Percentiles rank a stretch among this genome's conserved stretches.
These are phyloP conservation scores for Porites cylindrica DNA, from an alignment of 92 coral and sea anemone species.

Conservation along the genomic window DNA sequence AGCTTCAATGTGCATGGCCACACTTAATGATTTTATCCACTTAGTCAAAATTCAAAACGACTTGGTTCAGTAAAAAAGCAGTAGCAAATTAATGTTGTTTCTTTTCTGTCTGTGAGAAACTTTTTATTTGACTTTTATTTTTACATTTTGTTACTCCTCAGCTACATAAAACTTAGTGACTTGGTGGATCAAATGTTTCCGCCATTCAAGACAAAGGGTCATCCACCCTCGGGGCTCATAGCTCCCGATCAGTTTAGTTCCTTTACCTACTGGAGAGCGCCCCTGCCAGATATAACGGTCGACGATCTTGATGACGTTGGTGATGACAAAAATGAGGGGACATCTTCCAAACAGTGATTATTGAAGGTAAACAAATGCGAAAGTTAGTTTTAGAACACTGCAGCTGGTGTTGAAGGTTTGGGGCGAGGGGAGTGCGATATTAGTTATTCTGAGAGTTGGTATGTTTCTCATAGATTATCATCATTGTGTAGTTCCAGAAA, in stretches of 20 bases:
- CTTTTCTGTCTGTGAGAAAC: not conserved
- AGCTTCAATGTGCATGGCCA: not conserved
- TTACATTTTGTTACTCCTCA: not conserved
- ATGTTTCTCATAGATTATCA: too few species aligned
- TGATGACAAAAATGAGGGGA: constrained; percentile 49
- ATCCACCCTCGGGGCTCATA: constrained; percentile 73
- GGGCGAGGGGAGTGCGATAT: too few species aligned
- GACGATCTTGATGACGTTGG: constrained; percentile 47
- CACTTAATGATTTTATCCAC: not conserved
- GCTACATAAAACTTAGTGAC: constrained; percentile 87
- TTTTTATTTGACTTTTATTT: not conserved
- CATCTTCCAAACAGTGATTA: constrained; percentile 17
- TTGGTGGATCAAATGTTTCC: constrained; percentile 99
- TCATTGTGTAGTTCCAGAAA: too few species aligned
- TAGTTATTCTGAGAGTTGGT: too few species aligned
- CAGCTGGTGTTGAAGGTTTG: too few species aligned
- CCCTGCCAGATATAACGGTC: constrained; percentile 69
- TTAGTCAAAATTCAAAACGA: too few species aligned
- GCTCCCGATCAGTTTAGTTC: constrained; percentile 97
- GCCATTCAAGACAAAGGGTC: constrained; percentile 75
- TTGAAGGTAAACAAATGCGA: constrained; percentile 4
- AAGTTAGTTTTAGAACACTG: not conserved
- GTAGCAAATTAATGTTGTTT: not conserved
- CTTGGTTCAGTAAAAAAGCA: not conserved
- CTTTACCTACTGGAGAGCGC: constrained; percentile 97